Evolutionary conservation across 2,888 invertebrate genomes (phyloP).

Genomic region (Leucozona laternaria): DNA sequence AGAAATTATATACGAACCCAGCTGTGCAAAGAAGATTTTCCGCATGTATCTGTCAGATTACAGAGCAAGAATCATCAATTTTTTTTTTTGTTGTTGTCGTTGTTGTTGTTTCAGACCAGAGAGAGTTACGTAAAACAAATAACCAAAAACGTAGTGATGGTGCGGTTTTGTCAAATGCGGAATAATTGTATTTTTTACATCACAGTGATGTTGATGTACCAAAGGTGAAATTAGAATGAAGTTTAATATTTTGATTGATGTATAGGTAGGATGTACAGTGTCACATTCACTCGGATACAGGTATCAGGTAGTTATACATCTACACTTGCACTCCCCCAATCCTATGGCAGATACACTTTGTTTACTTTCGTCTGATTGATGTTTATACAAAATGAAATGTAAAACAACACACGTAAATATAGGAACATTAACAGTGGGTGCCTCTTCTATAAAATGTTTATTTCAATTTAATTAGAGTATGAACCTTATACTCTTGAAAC

Average conservation of each 20-base stretch:
- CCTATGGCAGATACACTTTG: neutral
- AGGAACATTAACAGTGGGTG: too few species aligned
- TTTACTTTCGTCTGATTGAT: conserved; percentile 22
- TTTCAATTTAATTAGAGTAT: conserved; percentile 16
- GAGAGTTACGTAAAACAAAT: neutral
- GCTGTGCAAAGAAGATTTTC: conserved; percentile 35
- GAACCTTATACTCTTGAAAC: neutral
- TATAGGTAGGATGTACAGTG: neutral
- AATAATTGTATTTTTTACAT: conserved; percentile 15
- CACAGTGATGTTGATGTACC: neutral
- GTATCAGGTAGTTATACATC: neutral
- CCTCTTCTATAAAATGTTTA: neutral
- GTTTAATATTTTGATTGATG: conserved; percentile 30
- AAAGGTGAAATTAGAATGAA: conserved; percentile 31
- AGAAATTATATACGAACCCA: conserved; percentile 37
- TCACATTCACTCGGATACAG: neutral
- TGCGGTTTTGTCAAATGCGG: conserved; percentile 31
- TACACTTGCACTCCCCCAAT: neutral
- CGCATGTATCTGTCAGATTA: conserved; percentile 55
- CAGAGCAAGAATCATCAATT: conserved; percentile 39
- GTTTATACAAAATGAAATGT: conserved; percentile 17
- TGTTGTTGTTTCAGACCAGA: too few species aligned
- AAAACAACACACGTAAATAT: conserved; percentile 13
- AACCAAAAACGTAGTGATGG: neutral
- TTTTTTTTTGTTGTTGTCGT: too few species aligned